phyloP scores from a whole-genome alignment of 1,140 invertebrate species.

The Steinernema feltiae region DNA sequence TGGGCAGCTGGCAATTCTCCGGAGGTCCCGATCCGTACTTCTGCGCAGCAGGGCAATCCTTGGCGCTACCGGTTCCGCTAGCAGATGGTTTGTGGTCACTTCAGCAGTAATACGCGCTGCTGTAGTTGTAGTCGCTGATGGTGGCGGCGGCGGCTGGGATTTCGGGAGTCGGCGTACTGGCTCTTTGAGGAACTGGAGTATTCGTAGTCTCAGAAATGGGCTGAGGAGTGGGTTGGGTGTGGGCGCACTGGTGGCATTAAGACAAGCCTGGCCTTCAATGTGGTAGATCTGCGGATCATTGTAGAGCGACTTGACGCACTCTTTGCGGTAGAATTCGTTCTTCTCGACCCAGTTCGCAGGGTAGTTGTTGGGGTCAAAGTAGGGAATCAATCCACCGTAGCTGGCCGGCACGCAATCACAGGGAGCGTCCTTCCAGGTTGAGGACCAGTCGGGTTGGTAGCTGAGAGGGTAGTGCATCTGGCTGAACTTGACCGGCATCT shows the following conservation, averaged over 20 bases:
- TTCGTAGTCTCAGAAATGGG: no score
- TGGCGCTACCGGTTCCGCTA: not conserved
- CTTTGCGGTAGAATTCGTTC: slow-evolving; percentile 29
- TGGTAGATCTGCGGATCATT: slow-evolving; percentile 37
- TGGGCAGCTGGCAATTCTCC: slow-evolving; percentile 25
- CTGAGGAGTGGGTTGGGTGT: no score
- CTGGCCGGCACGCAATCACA: slow-evolving; percentile 40
- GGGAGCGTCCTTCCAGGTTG: slow-evolving; percentile 41
- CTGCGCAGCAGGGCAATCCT: not conserved
- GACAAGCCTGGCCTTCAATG: slow-evolving; percentile 30
- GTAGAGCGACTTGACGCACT: slow-evolving; percentile 33
- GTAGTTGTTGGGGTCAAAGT: slow-evolving; percentile 40
- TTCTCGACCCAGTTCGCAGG: slow-evolving; percentile 32
- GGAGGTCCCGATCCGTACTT: slow-evolving; percentile 25
- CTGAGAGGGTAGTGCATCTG: slow-evolving; percentile 26
- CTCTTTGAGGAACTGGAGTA: no score
- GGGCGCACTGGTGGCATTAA: no score
- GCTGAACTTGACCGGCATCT: slow-evolving; percentile 20
- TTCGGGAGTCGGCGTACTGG: no score
- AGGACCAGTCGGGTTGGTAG: slow-evolving; percentile 39
- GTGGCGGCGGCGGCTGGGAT: no score
- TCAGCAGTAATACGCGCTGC: no score
- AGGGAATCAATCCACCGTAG: slow-evolving; percentile 38
- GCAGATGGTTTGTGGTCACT: no score
- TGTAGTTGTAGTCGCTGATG: no score